These are phyloP conservation scores for Aspidapion aeneum DNA, from an alignment of 2,888 invertebrate species.

Conservation along the genomic window DNA sequence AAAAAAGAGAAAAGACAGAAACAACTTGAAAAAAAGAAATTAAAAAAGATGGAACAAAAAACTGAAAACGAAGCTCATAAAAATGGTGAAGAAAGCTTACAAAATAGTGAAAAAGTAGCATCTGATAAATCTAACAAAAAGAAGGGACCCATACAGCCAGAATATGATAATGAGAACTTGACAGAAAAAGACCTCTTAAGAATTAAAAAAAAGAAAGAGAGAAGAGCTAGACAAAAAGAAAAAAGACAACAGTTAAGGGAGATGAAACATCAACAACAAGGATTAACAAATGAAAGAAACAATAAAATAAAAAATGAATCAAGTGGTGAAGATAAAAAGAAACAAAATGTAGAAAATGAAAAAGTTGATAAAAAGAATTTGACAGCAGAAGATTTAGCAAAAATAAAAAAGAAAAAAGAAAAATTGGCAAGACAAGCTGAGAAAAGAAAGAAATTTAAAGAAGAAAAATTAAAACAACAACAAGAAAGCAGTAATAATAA, in stretches of 20 bases:
- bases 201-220: slow-evolving; percentile 36
- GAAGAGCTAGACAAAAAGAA: slow-evolving; percentile 32
- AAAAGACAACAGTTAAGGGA: slow-evolving; percentile 30
- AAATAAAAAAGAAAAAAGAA: slow-evolving; percentile 36
- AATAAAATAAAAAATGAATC: slow-evolving; percentile 12
- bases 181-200: slow-evolving; percentile 31
- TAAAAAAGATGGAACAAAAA: slow-evolving; percentile 15
- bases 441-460: slow-evolving; percentile 30
- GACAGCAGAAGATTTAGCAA: slow-evolving; percentile 30
- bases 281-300: slow-evolving; percentile 14
- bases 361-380: slow-evolving; percentile 14
- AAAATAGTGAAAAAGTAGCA: slow-evolving; percentile 4
- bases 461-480: slow-evolving; percentile 20
- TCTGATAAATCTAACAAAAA: slow-evolving; percentile 1
- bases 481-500: slow-evolving; percentile 20
- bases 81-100: slow-evolving; percentile 31
- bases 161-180: slow-evolving; percentile 14
- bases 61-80: slow-evolving; percentile 3
- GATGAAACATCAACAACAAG: slow-evolving; percentile 19
- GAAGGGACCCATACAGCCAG: background rate
- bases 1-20: slow-evolving; percentile 22
- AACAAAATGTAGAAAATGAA: background rate
- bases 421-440: slow-evolving; percentile 32
- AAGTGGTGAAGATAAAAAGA: slow-evolving; percentile 1
- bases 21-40: slow-evolving; percentile 20